A percentile compares a stretch with the other conserved stretches of the same genome.
Conservation (phyloP, 1,140 invertebrate genomes). For the Wiebesia pumilae region DNA sequence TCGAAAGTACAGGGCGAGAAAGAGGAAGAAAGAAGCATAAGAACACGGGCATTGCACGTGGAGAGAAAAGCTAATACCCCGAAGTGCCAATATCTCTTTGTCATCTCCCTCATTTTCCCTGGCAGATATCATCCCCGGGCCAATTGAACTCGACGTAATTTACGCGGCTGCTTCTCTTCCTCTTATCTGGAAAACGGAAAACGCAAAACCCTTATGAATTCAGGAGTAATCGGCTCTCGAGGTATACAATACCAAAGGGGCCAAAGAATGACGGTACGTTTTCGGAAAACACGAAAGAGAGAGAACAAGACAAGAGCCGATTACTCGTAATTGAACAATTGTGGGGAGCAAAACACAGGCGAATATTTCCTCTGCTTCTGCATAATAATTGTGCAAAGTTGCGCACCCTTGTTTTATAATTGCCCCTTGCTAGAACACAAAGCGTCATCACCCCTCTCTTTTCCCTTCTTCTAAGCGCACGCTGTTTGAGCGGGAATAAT, state of each 20-base stretch:
- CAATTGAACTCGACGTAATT: slow-evolving; percentile 38
- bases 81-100: slow-evolving; percentile 46
- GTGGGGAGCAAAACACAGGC: slow-evolving; percentile 6
- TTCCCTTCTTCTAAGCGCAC: not conserved
- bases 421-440: slow-evolving; percentile 14
- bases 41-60: not conserved
- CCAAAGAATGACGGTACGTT: not conserved
- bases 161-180: not conserved
- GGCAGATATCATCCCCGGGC: not conserved
- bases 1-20: too few species aligned
- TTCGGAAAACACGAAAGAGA: not conserved
- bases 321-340: not conserved
- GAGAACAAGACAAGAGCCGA: too few species aligned
- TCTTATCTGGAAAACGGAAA: not conserved
- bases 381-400: slow-evolving; percentile 32
- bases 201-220: slow-evolving; percentile 30
- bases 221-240: slow-evolving; percentile 21
- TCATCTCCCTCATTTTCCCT: slow-evolving; percentile 13
- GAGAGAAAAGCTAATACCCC: slow-evolving; percentile 42
- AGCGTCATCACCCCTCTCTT: not conserved
- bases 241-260: not conserved
- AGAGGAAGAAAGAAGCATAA: too few species aligned
- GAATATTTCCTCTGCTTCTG: slow-evolving; percentile 10
- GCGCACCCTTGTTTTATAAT: slow-evolving; percentile 37
- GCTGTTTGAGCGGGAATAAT: slow-evolving; percentile 26